Percentiles rank a stretch among this genome's conserved stretches.
Conservation (phyloP, 64 coral and sea anemone genomes). For the Pachyseris speciosa region DNA sequence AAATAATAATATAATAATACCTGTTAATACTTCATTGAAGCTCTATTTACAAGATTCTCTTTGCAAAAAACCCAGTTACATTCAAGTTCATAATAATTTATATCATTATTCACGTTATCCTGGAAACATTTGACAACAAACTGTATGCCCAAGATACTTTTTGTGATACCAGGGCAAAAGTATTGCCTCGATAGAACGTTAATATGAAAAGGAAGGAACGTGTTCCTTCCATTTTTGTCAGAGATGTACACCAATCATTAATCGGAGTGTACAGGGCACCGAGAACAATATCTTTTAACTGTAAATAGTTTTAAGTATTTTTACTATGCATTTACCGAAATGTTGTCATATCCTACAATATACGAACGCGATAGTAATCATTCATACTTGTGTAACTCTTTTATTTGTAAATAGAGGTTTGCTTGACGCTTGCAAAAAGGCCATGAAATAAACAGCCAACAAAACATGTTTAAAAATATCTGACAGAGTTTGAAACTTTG, state of each 20-base stretch:
- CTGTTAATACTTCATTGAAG: no score
- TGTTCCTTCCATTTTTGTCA: conserved; percentile 3
- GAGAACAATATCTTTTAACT: not conserved
- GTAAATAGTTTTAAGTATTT: conserved; percentile 56
- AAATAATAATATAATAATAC: no score
- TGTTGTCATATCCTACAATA: conserved; percentile 25
- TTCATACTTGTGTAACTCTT: conserved; percentile 3
- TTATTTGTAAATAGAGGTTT: conserved; percentile 26
- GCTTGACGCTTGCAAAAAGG: not conserved
- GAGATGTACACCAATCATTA: not conserved
- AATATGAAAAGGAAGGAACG: not conserved
- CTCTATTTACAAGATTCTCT: no score
- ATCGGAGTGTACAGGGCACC: not conserved
- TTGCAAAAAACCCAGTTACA: no score
- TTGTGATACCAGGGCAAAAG: not conserved
- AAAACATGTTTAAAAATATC: not conserved
- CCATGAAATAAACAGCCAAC: not conserved
- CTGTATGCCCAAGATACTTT: no score
- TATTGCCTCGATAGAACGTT: not conserved
- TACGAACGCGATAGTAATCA: not conserved
- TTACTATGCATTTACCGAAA: conserved; percentile 37
- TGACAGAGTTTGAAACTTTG: not conserved
- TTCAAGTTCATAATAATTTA: no score
- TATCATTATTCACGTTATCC: no score
- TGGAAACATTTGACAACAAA: no score